phyloP scores from a whole-genome alignment of 2,797 vertebrate species.

The Hippopotamyrus pictus region DNA sequence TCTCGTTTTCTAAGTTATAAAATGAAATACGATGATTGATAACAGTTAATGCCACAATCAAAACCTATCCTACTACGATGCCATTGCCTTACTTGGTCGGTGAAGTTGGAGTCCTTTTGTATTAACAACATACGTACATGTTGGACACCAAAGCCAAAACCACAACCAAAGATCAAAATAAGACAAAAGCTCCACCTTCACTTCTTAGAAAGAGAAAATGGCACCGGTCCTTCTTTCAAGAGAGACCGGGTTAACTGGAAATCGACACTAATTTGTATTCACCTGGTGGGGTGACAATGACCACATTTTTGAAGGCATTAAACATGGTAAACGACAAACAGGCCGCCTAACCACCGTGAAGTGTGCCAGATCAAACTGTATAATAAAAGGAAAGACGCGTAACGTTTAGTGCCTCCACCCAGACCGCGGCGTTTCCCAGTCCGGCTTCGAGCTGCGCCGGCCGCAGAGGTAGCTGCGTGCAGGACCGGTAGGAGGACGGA shows the following conservation, averaged over 20 bases:
- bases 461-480: background rate
- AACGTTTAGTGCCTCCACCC: background rate
- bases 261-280: background rate
- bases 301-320: background rate
- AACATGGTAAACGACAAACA: background rate
- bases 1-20: background rate
- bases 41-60: background rate
- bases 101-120: background rate
- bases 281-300: background rate
- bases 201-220: background rate
- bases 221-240: background rate
- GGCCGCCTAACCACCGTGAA: background rate
- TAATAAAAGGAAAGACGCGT: background rate
- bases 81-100: background rate
- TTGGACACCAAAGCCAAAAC: background rate
- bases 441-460: background rate
- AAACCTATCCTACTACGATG: background rate
- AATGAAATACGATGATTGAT: background rate
- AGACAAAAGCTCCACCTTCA: background rate
- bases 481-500: background rate
- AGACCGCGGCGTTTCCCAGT: background rate
- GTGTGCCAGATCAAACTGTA: background rate
- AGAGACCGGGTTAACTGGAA: background rate
- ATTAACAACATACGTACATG: background rate
- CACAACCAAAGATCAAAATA: background rate